Evolutionary conservation across 2,888 invertebrate genomes (phyloP).

Genomic region (Cinara cedri): DNA sequence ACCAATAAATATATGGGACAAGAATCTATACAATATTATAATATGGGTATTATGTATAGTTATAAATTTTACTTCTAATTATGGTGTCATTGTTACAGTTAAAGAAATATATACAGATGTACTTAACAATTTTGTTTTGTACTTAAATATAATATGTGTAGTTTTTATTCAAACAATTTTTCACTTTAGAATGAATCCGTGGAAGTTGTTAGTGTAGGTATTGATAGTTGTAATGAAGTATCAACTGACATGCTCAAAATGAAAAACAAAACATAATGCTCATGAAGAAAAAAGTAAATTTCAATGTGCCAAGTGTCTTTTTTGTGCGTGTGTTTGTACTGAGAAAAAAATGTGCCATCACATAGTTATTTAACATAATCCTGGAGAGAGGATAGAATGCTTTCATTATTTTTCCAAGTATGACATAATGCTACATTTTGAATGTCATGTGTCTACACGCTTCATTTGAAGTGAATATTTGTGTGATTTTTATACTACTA

Average conservation of each 20-base stretch:
- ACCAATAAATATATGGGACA: background rate
- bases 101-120: slow-evolving; percentile 43
- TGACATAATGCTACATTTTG: slow-evolving; percentile 47
- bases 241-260: background rate
- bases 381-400: slow-evolving; percentile 45
- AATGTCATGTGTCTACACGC: slow-evolving; percentile 48
- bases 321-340: slow-evolving; percentile 37
- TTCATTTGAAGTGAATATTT: slow-evolving; percentile 45
- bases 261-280: slow-evolving; percentile 9
- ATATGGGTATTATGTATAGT: slow-evolving; percentile 35
- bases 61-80: slow-evolving; percentile 31
- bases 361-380: slow-evolving; percentile 50
- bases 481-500: slow-evolving; percentile 56
- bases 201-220: slow-evolving; percentile 14
- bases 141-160: background rate
- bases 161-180: slow-evolving; percentile 2
- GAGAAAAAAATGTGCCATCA: slow-evolving; percentile 56
- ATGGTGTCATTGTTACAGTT: slow-evolving; percentile 39
- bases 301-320: slow-evolving; percentile 50
- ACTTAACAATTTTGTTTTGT: background rate
- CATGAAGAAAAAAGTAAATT: slow-evolving; percentile 13
- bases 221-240: slow-evolving; percentile 25
- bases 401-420: slow-evolving; percentile 51
- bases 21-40: background rate
- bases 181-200: slow-evolving; percentile 28